Percentiles rank a stretch among this genome's conserved stretches.
These are phyloP conservation scores for Columba janthina DNA, from an alignment of 2,113 vertebrate species.

Conservation along the genomic window DNA sequence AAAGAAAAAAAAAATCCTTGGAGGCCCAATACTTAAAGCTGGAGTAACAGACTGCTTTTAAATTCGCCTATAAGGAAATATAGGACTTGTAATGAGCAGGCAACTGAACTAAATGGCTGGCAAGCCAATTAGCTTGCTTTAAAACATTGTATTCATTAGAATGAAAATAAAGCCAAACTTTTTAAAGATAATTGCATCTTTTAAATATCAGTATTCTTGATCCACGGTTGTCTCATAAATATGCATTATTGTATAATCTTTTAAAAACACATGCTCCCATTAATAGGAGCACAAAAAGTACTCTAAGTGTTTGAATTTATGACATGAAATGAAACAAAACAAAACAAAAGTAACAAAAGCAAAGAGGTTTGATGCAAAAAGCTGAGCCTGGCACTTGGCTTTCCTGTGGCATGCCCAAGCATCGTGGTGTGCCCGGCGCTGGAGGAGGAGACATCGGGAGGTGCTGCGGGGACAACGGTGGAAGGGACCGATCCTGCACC, in stretches of 20 bases:
- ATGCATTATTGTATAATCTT: constrained; percentile 65
- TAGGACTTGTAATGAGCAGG: constrained; percentile 73
- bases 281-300: constrained; percentile 32
- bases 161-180: constrained; percentile 74
- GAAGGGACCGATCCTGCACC: not conserved
- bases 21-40: not conserved
- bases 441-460: not conserved
- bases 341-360: not conserved
- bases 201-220: constrained; percentile 68
- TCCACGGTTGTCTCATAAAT: constrained; percentile 71
- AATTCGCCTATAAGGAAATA: constrained; percentile 68
- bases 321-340: not conserved
- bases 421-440: rapidly evolving
- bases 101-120: constrained; percentile 33
- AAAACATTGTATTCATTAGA: constrained; percentile 71
- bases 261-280: constrained; percentile 2
- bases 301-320: not conserved
- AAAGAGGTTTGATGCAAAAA: not conserved
- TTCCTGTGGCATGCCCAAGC: rapidly evolving
- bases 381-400: not conserved
- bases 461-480: rapidly evolving
- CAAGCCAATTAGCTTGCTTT: constrained; percentile 76
- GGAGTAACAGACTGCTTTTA: constrained; percentile 42
- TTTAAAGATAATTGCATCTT: constrained; percentile 76
- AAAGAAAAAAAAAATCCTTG: not conserved